Evolutionary conservation across 1,140 invertebrate genomes (phyloP).

Genomic region (Maniola jurtina): DNA sequence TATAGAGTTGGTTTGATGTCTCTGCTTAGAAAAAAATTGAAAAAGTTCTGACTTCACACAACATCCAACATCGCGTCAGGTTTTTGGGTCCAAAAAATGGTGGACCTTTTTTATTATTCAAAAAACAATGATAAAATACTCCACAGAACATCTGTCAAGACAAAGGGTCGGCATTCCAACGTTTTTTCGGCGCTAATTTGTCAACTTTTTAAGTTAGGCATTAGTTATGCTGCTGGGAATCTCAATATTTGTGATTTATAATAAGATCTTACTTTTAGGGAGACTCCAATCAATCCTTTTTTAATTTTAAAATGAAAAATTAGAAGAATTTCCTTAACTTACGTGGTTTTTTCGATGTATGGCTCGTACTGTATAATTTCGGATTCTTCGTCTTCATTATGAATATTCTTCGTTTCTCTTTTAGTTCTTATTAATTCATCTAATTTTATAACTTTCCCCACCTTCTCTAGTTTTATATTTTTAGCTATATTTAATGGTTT

Average conservation of each 20-base stretch:
- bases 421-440: constrained; percentile 49
- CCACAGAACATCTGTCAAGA: constrained; percentile 42
- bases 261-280: constrained; percentile 1
- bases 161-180: constrained; percentile 45
- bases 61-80: neutral
- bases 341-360: constrained; percentile 56
- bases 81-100: neutral
- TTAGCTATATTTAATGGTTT: constrained; percentile 49
- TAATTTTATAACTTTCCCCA: constrained; percentile 56
- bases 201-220: constrained; percentile 46
- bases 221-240: constrained; percentile 12
- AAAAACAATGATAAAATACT: constrained; percentile 26
- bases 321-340: constrained; percentile 22
- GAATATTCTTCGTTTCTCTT: constrained; percentile 25
- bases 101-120: constrained; percentile 14
- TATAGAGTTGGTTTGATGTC: neutral
- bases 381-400: constrained; percentile 5
- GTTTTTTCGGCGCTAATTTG: constrained; percentile 49
- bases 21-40: neutral
- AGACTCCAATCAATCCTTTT: neutral
- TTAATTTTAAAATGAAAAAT: neutral
- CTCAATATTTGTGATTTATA: constrained; percentile 4
- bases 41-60: neutral
- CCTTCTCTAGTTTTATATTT: constrained; percentile 56
- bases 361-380: constrained; percentile 38